Base-by-base conservation (phyloP, 2,113 vertebrate species). In the Tichodroma muraria region DNA sequence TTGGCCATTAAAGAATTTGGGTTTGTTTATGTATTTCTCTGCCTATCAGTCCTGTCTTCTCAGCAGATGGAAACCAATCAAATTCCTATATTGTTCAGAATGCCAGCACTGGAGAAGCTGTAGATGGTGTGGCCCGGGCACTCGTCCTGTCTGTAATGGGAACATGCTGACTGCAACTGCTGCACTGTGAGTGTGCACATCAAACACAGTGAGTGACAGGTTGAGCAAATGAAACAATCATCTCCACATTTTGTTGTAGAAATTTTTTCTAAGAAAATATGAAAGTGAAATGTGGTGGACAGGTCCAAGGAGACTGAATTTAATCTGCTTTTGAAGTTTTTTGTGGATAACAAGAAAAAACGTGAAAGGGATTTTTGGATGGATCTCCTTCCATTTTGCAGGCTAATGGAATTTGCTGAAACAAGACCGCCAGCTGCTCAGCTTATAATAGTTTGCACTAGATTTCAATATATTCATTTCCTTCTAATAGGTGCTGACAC, bases 341-440 rank as follows among this genome's bases (percentile, higher is more conserved):
- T 87, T 93, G 80, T 80, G 64, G 63, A 89, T 61, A 83, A 80
- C 38, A 79, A 94, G 63, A 85, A 92, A 91, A 95, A 77, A 89
- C 3, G 27, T 71, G 54, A 65, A 75, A 76, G 63, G 27, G 31
- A 68, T 87, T 95, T 95, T 80, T 94, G 61, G 92, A 89, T 37
- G 88, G 70, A 80, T 89, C 63, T 89, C 68, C 42, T 79, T 45
- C 86, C 77, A 50, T 85, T 93, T 85, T 83, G 92, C 56, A 92
- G 69, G 71, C 76, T 80, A 94, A 86, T 72, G 94, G 95, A 93
- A 97, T 96, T 93, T 94, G 86, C 71, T 89, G 89, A 76, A 95
- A 89, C 42, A 95, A 89, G 85, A 85, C 40, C 15, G 11, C 60
- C 77, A 94, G 84, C 75, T 92, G 89, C 60, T 94, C 59, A 49